Evolutionary conservation across 2,888 invertebrate species (phyloP), one percentile per base, ranked within the genome.

Genomic region (Chymomyza fuscimana): DNA sequence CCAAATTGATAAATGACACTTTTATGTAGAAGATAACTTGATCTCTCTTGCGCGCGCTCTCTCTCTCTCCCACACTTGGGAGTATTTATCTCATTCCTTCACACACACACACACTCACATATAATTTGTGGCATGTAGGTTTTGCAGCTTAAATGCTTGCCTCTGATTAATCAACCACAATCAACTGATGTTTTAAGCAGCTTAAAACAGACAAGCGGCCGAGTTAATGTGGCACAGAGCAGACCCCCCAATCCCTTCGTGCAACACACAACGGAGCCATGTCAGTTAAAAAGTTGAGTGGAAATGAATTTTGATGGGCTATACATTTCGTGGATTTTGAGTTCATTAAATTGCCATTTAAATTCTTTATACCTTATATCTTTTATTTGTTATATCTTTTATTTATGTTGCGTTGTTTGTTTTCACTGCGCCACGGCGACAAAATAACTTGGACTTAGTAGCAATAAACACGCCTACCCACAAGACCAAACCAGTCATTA

Each of bases 81-180:
- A 32, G 32, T 9, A 32, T 5, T 5, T 2, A 32, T 5, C 32
- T 32, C 32, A 7, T 32, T 32, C 32, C 32, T 32, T 32, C 32
- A 32, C 32, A 32, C 32, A 32, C 32, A 32, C 25, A 25, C 25
- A 25, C 25, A 4, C 25, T 25, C 4, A 25, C 4, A 25, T 25
- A 36, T 1, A 6, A 36, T 36, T 46, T 46, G 40, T 46, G 40
- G 40, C 40, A 46, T 52, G 5, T 46, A 36, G 52, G 52, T 12
- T 52, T 50, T 70, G 69, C 74, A 79, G 87, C 85, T 86, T 86
- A 86, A 86, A 86, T 86, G 85, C 87, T 79, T 75, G 80, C 87
- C 87, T 85, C 85, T 86, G 85, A 86, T 86, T 86, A 86, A 86
- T 86, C 88, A 86, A 86, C 85, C 85, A 80, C 88, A 86, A 87